Conservation (phyloP, 2,888 invertebrate species). For the Drosophila fungiperda region DNA sequence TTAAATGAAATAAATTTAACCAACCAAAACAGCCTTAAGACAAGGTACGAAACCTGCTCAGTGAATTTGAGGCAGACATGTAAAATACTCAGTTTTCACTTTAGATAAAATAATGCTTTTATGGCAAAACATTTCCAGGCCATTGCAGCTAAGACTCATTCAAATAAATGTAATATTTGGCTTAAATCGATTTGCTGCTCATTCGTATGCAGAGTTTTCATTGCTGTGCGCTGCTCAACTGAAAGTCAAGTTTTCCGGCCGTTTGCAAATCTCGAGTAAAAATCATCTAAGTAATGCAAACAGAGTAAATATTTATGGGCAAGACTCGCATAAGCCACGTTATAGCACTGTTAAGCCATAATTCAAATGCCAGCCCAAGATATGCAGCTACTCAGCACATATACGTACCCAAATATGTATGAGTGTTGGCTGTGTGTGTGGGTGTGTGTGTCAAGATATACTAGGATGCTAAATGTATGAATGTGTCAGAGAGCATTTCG, state of each 20-base stretch:
- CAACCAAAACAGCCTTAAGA: not conserved
- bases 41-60: not conserved
- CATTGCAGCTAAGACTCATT: slow-evolving; percentile 27
- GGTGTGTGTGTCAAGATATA: slow-evolving; percentile 6
- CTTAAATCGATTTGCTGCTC: slow-evolving; percentile 46
- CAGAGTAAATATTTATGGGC: slow-evolving; percentile 74
- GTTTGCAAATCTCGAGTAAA: slow-evolving; percentile 68
- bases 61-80: slow-evolving; percentile 8
- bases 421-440: not conserved
- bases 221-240: slow-evolving; percentile 35
- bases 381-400: slow-evolving; percentile 32
- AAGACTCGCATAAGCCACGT: slow-evolving; percentile 65
- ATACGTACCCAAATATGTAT: slow-evolving; percentile 10
- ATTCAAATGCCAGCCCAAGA: slow-evolving; percentile 66
- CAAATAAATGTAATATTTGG: slow-evolving; percentile 45
- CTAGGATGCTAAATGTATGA: slow-evolving; percentile 20
- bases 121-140: slow-evolving; percentile 26
- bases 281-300: slow-evolving; percentile 73
- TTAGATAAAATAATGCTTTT: slow-evolving; percentile 37
- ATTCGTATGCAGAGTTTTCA: slow-evolving; percentile 16
- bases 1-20: not conserved
- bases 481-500: slow-evolving; percentile 47
- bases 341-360: slow-evolving; percentile 73
- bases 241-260: slow-evolving; percentile 61
- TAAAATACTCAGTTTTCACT: not conserved